Evolutionary conservation across 2,888 invertebrate species (phyloP), one percentile per base, ranked within the genome.

Genomic region (Epinotia bilunana): DNA sequence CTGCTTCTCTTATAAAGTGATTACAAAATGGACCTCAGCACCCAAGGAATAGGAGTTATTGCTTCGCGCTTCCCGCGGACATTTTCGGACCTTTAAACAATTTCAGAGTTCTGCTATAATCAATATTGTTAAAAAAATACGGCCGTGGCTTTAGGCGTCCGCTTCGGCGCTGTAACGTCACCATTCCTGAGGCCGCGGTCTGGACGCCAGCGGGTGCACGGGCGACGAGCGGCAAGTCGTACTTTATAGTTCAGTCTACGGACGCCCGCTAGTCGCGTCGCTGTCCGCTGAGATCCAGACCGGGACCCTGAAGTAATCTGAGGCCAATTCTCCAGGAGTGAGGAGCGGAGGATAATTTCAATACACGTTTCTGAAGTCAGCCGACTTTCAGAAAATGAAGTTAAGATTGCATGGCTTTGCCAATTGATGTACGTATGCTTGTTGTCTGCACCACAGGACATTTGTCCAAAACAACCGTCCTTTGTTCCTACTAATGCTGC

Each of bases 131-230:
- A 87, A 86, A 85, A 80, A 87, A 88, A 87, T 83, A 88, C 87
- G 90, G 90, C 91, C 93, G 91, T 90, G 86, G 86, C 90, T 93
- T 93, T 90, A 85, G 86, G 90, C 90, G 90, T 91, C 92, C 91
- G 89, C 91, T 83, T 87, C 83, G 87, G 86, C 81, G 85, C 85
- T 87, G 46, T 69, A 46, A 46, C 68, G 57, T 58, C 69, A 20
- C 20, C 58, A 60, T 28, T 60, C 58, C n/a, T 53, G 16, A 53
- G 39, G 9, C 39, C 1, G 39, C 39, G 39, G 39, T 39, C 39
- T 39, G 9, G 39, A 39, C 39, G 2, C 39, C 39, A 39, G 39
- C 39, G 39, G 39, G 39, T 9, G 9, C 39, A 0, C 9, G 9
- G 9, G 39, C 39, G 39, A 39, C 39, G 39, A 39, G 39, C 39